These are phyloP conservation scores for Parauchenoglanis punctatus DNA, from an alignment of 2,797 vertebrate genomes.

Conservation along the genomic window DNA sequence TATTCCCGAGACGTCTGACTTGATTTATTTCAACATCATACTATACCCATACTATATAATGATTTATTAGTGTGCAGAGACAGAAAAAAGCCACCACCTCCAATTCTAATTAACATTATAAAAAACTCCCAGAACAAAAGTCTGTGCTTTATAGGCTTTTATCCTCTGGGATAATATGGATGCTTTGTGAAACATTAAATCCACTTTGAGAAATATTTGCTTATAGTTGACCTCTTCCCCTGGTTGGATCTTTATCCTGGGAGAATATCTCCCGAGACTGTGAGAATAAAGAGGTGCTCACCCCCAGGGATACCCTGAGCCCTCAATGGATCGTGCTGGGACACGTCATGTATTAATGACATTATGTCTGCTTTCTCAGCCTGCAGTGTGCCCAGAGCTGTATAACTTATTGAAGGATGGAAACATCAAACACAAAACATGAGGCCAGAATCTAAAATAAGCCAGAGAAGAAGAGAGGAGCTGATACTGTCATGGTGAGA, in stretches of 20 bases:
- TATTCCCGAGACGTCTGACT: not conserved
- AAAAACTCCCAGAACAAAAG: conserved; percentile 52
- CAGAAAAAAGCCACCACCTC: conserved; percentile 58
- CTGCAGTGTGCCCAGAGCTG: conserved; percentile 37
- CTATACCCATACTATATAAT: conserved; percentile 19
- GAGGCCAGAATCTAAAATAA: conserved; percentile 16
- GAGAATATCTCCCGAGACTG: conserved; percentile 57
- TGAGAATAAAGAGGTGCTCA: conserved; percentile 69
- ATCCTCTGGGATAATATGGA: conserved; percentile 70
- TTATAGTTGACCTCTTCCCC: conserved; percentile 79
- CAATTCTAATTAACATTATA: conserved; percentile 60
- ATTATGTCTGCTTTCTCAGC: conserved; percentile 57
- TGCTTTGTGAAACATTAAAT: conserved; percentile 75
- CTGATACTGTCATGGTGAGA: conserved; percentile 19
- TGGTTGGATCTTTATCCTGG: conserved; percentile 70
- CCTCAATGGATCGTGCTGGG: conserved; percentile 66
- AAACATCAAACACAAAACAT: conserved; percentile 36
- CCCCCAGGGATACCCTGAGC: conserved; percentile 67
- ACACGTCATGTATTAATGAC: conserved; percentile 53
- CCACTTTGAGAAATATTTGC: conserved; percentile 69
- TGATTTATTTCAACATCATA: conserved; percentile 20
- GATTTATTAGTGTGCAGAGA: not conserved
- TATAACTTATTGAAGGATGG: conserved; percentile 28
- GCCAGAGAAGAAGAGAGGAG: conserved; percentile 6
- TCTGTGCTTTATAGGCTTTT: conserved; percentile 48